Conservation (phyloP, 2,797 vertebrate genomes). For the Periparus ater region DNA sequence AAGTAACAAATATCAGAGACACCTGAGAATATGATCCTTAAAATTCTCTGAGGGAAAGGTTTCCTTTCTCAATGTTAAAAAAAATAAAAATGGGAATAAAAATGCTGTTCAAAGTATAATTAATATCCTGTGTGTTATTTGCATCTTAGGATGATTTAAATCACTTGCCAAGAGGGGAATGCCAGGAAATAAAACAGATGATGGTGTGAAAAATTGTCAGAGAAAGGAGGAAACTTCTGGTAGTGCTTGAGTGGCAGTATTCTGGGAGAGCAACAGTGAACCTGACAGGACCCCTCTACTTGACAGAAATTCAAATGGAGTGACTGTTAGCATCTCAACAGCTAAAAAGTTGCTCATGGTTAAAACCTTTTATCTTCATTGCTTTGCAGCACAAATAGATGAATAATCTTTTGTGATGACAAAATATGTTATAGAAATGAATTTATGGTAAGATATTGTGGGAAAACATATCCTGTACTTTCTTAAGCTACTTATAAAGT, state of each 20-base stretch:
- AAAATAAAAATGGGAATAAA: background rate
- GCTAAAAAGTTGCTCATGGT: background rate
- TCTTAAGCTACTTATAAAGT: background rate
- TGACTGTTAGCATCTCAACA: background rate
- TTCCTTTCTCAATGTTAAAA: background rate
- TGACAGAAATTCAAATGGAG: background rate
- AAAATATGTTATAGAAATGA: background rate
- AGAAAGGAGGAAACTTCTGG: background rate
- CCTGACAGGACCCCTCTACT: background rate
- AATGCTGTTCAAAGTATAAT: background rate
- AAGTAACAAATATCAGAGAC: background rate
- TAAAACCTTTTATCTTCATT: background rate
- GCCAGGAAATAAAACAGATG: background rate
- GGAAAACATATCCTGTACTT: background rate
- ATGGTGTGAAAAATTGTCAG: background rate
- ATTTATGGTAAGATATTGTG: background rate
- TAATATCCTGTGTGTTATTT: background rate
- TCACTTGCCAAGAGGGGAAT: background rate
- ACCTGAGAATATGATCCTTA: background rate
- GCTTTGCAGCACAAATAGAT: background rate
- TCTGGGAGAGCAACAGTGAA: background rate
- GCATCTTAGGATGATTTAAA: background rate
- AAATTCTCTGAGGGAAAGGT: background rate
- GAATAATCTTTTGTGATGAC: background rate
- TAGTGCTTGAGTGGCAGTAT: background rate